Percentiles rank a stretch among this genome's conserved stretches.
phyloP scores from a whole-genome alignment of 2,888 invertebrate species.

The Microplitis deprimator region DNA sequence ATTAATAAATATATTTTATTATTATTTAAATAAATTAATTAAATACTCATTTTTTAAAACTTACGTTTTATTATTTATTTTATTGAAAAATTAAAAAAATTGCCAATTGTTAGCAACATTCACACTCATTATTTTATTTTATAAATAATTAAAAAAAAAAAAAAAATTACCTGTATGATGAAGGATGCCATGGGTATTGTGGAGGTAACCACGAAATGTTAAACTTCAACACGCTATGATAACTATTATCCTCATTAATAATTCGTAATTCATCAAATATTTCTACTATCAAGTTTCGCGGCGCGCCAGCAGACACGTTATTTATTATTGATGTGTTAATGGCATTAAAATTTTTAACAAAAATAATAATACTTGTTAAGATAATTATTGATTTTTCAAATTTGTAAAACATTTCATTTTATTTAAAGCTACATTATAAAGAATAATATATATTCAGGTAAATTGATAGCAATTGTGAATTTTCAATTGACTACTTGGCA shows the following conservation, averaged over 20 bases:
- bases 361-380: not conserved
- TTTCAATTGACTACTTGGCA: not conserved
- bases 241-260: slow-evolving; percentile 29
- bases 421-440: not conserved
- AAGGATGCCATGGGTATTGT: slow-evolving; percentile 47
- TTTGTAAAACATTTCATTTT: not conserved
- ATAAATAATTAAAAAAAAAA: not conserved
- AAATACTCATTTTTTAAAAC: no score
- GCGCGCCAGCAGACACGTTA: slow-evolving; percentile 44
- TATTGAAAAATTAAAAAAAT: no score
- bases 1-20: slow-evolving; percentile 24
- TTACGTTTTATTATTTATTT: no score
- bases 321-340: not conserved
- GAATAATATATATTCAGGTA: not conserved
- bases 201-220: slow-evolving; percentile 62
- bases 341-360: not conserved
- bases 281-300: slow-evolving; percentile 54
- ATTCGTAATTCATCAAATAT: slow-evolving; percentile 51
- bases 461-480: not conserved
- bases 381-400: not conserved
- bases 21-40: no score
- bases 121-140: not conserved
- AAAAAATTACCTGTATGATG: slow-evolving; percentile 59
- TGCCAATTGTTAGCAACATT: not conserved
- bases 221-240: slow-evolving; percentile 53